Base-by-base conservation (phyloP, 2,113 vertebrate genomes). In the Chelonoidis abingdonii region DNA sequence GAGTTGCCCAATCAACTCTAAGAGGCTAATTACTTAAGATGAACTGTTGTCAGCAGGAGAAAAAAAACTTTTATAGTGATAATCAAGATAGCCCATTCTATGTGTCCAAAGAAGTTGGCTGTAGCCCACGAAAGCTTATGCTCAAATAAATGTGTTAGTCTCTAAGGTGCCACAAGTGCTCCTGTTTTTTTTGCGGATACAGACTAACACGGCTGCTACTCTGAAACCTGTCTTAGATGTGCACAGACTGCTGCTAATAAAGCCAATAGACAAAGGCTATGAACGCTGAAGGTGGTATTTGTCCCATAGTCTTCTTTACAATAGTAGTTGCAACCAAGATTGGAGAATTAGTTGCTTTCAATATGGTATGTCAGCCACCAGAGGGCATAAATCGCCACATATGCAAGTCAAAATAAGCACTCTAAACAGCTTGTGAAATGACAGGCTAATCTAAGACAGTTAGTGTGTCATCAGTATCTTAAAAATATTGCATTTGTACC, bases 371-470 rank as follows among this genome's bases (percentile, higher is more conserved):
- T 50, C 53, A 22, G 86, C 83, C 90, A 92, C 95, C 83, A 92
- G 97, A 96, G 96, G 94, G 92, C 57, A 92, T 80, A 2, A n/a
- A 21, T 25, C 12, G 4, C 59, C 8, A 80, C 83, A 25, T 10
- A 25, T 47, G 50, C 75, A 10, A 29, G 47, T 88, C 62, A 22
- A 54, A 91, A 89, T 75, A 79, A 93, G 90, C 10, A 89, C 82
- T 62, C 62, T 82, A 57, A 85, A 72, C 31, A 83, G 89, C 54
- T 87, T 87, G 62, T 57, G 65, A 75, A 93, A 79, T 41, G 89
- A 53, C 89, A 93, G 95, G 78, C 86, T 93, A 95, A 92, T 78
- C 88, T 83, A 17, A 75, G 86, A 10, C 75, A 22, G n/a, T n/a
- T 0, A 65, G 49, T 14, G 2, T 7, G 79, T 10, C 54, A 21